These are phyloP conservation scores for Oncorhynchus kisutch DNA, from an alignment of 2,113 vertebrate genomes.

Conservation along the genomic window DNA sequence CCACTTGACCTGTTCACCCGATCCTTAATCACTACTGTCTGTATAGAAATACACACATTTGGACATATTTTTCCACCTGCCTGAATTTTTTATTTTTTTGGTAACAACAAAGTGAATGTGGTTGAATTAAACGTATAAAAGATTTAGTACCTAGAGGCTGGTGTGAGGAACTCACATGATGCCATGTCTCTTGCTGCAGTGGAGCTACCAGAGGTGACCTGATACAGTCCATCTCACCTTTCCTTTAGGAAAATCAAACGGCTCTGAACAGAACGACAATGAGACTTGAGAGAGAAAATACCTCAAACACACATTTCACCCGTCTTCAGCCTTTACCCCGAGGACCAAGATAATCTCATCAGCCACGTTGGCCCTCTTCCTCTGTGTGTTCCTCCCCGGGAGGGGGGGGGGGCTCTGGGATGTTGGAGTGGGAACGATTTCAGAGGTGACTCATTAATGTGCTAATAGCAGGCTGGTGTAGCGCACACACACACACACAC, in stretches of 20 bases:
- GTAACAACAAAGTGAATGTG: conserved; percentile 32
- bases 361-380: neutral
- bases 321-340: neutral
- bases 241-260: too few relatives aligned
- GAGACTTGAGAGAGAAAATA: neutral
- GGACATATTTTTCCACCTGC: conserved; percentile 51
- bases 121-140: conserved; percentile 12
- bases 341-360: conserved; percentile 15
- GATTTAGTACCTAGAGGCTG: too few relatives aligned
- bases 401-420: conserved; percentile 35
- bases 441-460: conserved; percentile 57
- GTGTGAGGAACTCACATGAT: conserved; percentile 36
- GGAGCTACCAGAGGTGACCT: too few relatives aligned
- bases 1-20: conserved; percentile 18
- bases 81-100: conserved; percentile 47
- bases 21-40: conserved; percentile 41
- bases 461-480: conserved; percentile 36
- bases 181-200: neutral
- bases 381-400: conserved; percentile 16
- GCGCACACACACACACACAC: neutral
- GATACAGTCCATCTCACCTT: too few relatives aligned
- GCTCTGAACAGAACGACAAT: neutral
- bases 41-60: conserved; percentile 49
- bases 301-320: neutral
- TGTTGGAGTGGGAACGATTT: conserved; percentile 35